These are phyloP conservation scores for Alosa sapidissima DNA, from an alignment of 2,797 vertebrate genomes.

Conservation along the genomic window DNA sequence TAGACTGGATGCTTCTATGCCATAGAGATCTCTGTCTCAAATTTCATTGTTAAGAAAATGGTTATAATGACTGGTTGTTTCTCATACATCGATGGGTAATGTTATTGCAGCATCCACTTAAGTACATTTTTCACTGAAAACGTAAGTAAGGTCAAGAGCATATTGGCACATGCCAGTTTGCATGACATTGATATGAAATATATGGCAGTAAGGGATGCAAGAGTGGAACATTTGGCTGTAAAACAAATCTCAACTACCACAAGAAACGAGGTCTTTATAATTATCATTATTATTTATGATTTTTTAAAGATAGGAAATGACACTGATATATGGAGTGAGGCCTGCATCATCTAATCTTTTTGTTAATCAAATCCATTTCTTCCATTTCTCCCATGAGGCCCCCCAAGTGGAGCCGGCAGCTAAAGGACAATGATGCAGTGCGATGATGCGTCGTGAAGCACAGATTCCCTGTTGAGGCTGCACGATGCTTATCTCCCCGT, in stretches of 20 bases:
- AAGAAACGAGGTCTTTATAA: not conserved
- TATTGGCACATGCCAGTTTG: not conserved
- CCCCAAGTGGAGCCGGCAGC: slow-evolving; percentile 5
- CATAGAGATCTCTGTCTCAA: not conserved
- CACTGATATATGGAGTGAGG: not conserved
- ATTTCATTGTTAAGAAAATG: not conserved
- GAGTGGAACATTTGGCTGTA: not conserved
- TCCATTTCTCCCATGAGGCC: not conserved
- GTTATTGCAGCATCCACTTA: not conserved
- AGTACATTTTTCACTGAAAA: not conserved
- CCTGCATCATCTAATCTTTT: not conserved
- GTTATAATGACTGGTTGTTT: not conserved
- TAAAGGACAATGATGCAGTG: slow-evolving; percentile 21
- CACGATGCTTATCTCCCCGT: not conserved
- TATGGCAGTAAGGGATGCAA: not conserved
- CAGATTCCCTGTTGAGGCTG: slow-evolving; percentile 1
- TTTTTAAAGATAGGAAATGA: not conserved
- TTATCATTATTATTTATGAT: not conserved
- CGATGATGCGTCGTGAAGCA: not conserved
- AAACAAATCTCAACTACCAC: not conserved
- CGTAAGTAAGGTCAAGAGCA: not conserved
- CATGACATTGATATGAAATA: not conserved
- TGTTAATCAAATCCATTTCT: slow-evolving; percentile 16
- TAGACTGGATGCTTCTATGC: slow-evolving; percentile 25
- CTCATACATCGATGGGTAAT: not conserved